Evolutionary conservation across 2,888 invertebrate species (phyloP), one percentile per base, ranked within the genome.

Genomic region (Acholoe squamosa): DNA sequence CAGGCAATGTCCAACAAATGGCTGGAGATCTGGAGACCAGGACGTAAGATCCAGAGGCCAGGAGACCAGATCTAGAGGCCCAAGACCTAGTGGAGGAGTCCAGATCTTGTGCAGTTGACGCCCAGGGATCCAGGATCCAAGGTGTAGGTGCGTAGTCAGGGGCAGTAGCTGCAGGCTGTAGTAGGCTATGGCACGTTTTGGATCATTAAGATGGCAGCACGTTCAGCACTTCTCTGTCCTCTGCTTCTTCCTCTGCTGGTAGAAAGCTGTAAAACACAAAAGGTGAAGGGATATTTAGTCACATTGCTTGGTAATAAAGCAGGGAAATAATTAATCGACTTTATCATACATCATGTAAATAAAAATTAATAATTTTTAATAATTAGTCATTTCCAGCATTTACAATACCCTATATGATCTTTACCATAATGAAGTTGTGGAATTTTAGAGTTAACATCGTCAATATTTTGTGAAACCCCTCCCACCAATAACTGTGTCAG

Each of bases 181-280:
- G 28, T 25, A 71, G 5, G 12, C 28, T 25, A 22, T 5, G 3
- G n/a, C 3, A 5, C 3, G 28, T 22, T 28, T 0, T 34, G 5
- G 19, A 43, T 43, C 19, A 3, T 0, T 0, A 0, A 0, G 34
- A 10, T 34, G 33, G 33, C 16, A 22, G 22, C 12, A 22, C 77
- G 77, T 43, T 19, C 34, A 80, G 22, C 80, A 80, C n/a, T 80
- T 80, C 0, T 80, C 80, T 0, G n/a, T 33, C 80, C 80, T 80
- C 80, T 80, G 80, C 43, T 43, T 33, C 33, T 80, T 80, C 80
- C 80, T 33, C 43, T 80, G 80, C 43, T 80, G 80, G 80, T 34
- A 80, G 80, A 80, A 80, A 43, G 80, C 80, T 80, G 80, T 16
- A 80, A 80, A 1, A 80, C 76, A 76, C 25, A 76, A 76, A 3